phyloP scores from a whole-genome alignment of 1,140 invertebrate species.

The Neotoxoptera formosana region DNA sequence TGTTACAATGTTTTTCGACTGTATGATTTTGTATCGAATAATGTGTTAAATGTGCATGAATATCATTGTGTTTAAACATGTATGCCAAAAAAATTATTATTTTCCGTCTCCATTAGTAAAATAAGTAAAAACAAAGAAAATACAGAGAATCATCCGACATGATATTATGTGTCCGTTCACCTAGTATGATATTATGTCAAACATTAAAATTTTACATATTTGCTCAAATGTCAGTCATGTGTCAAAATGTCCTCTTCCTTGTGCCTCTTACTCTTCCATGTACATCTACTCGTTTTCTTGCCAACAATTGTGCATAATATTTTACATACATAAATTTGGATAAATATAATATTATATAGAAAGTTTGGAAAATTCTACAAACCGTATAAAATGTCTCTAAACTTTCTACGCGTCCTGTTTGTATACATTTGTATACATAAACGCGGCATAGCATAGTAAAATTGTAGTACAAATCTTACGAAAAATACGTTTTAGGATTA shows the following conservation, averaged over 20 bases:
- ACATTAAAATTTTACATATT: neutral
- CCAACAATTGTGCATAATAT: conserved; percentile 8
- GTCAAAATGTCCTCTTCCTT: conserved; percentile 6
- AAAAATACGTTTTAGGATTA: neutral
- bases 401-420: neutral
- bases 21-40: neutral
- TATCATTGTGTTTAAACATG: neutral
- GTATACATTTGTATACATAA: neutral
- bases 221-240: conserved; percentile 23
- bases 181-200: neutral
- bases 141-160: neutral
- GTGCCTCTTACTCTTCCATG: neutral
- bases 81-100: conserved; percentile 1
- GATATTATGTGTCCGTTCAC: too few relatives aligned
- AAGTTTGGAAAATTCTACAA: neutral
- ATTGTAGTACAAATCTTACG: neutral
- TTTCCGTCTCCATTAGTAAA: neutral
- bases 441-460: too few relatives aligned
- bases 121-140: neutral
- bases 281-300: neutral
- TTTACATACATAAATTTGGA: neutral
- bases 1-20: neutral
- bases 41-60: neutral
- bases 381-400: neutral
- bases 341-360: neutral